Base-by-base conservation (phyloP, 1,140 invertebrate genomes). In the Eriosoma lanigerum region DNA sequence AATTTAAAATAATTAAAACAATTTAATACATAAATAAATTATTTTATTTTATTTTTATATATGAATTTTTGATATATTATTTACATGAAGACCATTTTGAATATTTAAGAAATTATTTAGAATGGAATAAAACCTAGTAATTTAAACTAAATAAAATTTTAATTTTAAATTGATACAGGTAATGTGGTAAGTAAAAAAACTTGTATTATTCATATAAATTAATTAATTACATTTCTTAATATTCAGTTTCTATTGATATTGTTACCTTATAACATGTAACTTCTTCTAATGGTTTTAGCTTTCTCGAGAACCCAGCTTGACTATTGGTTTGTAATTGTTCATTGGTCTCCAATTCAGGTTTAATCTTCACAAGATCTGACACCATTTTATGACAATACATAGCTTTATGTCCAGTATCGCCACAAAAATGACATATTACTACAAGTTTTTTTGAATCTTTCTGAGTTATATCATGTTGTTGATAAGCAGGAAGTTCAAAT, bases 341-440 rank as follows among this genome's bases (percentile, higher is more conserved):
- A 85, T 89, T 88, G 19, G 87, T 86, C 81, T 90, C 90, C 29
- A 62, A 48, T 19, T 78, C 75, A 10, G 75, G 75, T 62, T 78
- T 78, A 19, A 78, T 82, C 48, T 78, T 72, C 19, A 81, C 81
- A 52, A 70, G 60, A 52, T 70, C 78, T 56, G 80, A 72, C 15
- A 68, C 90, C 87, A 95, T 92, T 87, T 96, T 95, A 83, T 91
- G 91, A 86, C 97, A 99, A 83, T 93, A 91, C 58, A 94, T 91
- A 1, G 95, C 95, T 88, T 98, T 98, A 85, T 98, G 97, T 0
- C 96, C 97, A 68, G 92, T 89, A 88, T 98, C 96, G n/a, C 94
- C 94, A 86, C 97, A 99, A 85, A 93, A 95, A 85, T 98, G 96
- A 86, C 97, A 98, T 12, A 92, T 92, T 46, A 95, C 92, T 68